Evolutionary conservation across 1,140 invertebrate species (phyloP).

Genomic region (Drosophila nikananu): DNA sequence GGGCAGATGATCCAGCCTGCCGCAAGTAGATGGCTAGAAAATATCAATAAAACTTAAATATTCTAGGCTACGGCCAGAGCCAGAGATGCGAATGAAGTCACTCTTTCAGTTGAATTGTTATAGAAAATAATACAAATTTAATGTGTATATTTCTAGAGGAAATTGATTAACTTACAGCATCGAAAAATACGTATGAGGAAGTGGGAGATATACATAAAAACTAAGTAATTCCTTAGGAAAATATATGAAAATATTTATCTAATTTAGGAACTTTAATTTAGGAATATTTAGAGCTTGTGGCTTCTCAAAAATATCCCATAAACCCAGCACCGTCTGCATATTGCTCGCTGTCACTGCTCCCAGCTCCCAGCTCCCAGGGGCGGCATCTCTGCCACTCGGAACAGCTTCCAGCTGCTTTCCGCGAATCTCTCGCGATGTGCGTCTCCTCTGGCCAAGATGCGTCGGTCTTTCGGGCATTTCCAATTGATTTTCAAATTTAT

Average conservation of each 20-base stretch:
- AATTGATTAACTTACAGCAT: no score
- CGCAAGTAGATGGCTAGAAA: no score
- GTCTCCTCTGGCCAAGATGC: conserved; percentile 48
- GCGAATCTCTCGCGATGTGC: conserved; percentile 66
- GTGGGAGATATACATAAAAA: no score
- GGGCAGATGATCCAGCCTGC: no score
- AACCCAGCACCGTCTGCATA: background rate
- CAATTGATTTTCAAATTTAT: conserved; percentile 83
- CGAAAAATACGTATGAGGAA: no score
- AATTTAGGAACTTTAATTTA: no score
- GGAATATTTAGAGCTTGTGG: no score
- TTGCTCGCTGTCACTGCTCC: conserved; percentile 6
- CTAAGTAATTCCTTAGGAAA: no score
- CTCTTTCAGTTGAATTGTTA: no score
- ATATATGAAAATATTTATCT: no score
- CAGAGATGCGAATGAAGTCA: conserved; percentile 38
- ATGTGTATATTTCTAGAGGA: no score
- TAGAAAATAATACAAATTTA: background rate
- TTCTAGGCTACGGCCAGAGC: conserved; percentile 50
- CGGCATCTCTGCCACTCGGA: conserved; percentile 31
- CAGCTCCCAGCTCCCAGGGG: conserved; percentile 2
- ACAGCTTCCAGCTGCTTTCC: conserved; percentile 78
- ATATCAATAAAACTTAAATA: conserved; percentile 65
- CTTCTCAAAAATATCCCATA: background rate
- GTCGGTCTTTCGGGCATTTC: conserved; percentile 75